Evolutionary conservation across 2,888 invertebrate species (phyloP).

Genomic region (Spodoptera picta): DNA sequence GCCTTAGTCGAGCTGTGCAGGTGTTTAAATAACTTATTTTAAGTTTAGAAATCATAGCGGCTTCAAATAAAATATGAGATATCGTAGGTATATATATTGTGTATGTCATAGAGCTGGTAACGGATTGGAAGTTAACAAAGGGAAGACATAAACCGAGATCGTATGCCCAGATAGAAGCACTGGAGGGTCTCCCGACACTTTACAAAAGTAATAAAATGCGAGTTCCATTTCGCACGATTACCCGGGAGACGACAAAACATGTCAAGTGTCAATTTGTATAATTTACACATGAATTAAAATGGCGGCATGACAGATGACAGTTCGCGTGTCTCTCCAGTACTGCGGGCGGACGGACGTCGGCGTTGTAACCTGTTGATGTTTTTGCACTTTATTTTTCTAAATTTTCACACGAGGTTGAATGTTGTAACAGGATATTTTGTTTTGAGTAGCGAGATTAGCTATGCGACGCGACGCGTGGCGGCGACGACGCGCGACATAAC

Average conservation of each 20-base stretch:
- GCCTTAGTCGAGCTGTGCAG: background rate
- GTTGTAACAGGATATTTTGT: conserved; percentile 75
- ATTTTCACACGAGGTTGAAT: conserved; percentile 60
- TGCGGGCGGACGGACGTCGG: conserved; percentile 50
- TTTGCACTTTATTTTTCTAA: conserved; percentile 58
- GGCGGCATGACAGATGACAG: conserved; percentile 82
- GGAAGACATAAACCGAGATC: conserved; percentile 40
- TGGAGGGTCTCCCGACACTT: conserved; percentile 63
- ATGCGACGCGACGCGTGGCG: conserved; percentile 67
- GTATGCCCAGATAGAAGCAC: conserved; percentile 38
- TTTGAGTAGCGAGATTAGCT: conserved; percentile 75
- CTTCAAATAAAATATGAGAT: conserved; percentile 12
- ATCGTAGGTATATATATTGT: conserved; percentile 4
- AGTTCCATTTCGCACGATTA: conserved; percentile 81
- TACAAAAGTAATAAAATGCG: conserved; percentile 77
- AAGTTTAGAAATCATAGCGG: conserved; percentile 19
- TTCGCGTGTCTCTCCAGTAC: conserved; percentile 62
- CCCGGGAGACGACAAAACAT: conserved; percentile 85
- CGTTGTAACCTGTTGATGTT: conserved; percentile 60
- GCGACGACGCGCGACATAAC: conserved; percentile 73
- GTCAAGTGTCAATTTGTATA: conserved; percentile 86
- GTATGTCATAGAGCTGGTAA: conserved; percentile 12
- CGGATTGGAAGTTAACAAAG: conserved; percentile 51
- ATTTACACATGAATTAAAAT: conserved; percentile 84
- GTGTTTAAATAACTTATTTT: conserved; percentile 6